Evolutionary conservation across 2,797 vertebrate genomes (phyloP).

Genomic region (Monodelphis domestica): DNA sequence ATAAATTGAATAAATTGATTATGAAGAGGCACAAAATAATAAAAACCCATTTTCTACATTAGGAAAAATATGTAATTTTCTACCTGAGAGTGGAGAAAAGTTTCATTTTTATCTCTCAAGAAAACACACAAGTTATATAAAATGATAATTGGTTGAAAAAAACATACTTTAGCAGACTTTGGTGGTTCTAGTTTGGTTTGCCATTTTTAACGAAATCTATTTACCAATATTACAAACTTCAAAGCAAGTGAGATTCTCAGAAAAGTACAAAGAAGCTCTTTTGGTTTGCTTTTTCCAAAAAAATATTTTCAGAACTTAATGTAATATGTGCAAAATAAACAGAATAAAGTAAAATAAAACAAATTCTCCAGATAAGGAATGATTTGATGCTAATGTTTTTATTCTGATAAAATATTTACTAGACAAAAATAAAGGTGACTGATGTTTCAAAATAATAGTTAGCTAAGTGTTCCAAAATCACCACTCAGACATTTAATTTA

Average conservation of each 20-base stretch:
- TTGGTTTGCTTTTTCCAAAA: slow-evolving; percentile 67
- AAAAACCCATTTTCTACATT: background rate
- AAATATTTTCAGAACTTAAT: slow-evolving; percentile 49
- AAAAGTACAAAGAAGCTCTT: slow-evolving; percentile 69
- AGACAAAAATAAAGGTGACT: background rate
- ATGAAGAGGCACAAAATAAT: background rate
- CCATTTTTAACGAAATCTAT: slow-evolving; percentile 49
- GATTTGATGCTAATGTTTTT: accelerated
- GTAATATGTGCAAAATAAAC: slow-evolving; percentile 40
- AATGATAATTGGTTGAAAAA: slow-evolving; percentile 47
- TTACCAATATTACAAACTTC: slow-evolving; percentile 60
- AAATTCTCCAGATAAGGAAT: background rate
- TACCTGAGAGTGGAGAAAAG: background rate
- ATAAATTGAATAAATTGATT: background rate
- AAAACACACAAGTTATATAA: background rate
- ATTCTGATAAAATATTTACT: background rate
- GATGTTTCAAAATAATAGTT: accelerated
- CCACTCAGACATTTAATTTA: background rate
- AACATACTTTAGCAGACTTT: slow-evolving; percentile 32
- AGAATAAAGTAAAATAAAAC: background rate
- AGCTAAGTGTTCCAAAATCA: background rate
- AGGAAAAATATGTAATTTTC: background rate
- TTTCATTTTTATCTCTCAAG: background rate
- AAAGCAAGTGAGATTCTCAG: slow-evolving; percentile 65
- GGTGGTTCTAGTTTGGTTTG: slow-evolving; percentile 60